Evolutionary conservation across 1,140 invertebrate genomes (phyloP).

Genomic region (Drosophila sp.): DNA sequence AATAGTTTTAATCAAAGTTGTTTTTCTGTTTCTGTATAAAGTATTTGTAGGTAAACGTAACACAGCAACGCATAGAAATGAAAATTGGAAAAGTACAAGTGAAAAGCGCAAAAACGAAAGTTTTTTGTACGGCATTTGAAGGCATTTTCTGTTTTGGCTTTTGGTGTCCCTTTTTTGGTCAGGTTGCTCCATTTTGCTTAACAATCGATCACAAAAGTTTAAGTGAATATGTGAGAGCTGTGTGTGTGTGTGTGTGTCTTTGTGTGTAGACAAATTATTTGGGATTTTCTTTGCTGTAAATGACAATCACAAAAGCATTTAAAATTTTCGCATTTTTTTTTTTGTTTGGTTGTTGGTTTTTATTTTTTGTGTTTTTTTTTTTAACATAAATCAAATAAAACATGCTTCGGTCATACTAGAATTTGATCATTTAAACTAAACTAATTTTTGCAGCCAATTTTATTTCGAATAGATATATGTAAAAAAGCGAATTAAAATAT

Average conservation of each 20-base stretch:
- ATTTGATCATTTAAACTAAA: conserved; percentile 67
- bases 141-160: conserved; percentile 13
- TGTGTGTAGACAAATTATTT: conserved; percentile 42
- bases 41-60: conserved; percentile 22
- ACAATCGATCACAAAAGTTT: conserved; percentile 50
- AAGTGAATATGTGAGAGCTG: conserved; percentile 12
- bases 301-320: conserved; percentile 66
- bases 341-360: conserved; percentile 27
- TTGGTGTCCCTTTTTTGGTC: conserved; percentile 22
- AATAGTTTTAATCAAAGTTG: conserved; percentile 49
- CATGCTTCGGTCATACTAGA: conserved; percentile 57
- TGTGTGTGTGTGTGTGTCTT: conserved; percentile 7
- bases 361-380: conserved; percentile 16
- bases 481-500: conserved; percentile 22
- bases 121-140: conserved; percentile 13
- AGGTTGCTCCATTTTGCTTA: conserved; percentile 60
- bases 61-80: conserved; percentile 65
- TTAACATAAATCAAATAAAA: conserved; percentile 50
- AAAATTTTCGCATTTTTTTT: conserved; percentile 33
- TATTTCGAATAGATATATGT: conserved; percentile 7
- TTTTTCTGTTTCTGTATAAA: conserved; percentile 26
- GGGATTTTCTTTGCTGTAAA: conserved; percentile 54
- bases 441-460: conserved; percentile 68
- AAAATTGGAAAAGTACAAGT: conserved; percentile 30
- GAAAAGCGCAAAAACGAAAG: conserved; percentile 32